Base-by-base conservation (phyloP, 2,888 invertebrate species). In the Leucophora obtusa region DNA sequence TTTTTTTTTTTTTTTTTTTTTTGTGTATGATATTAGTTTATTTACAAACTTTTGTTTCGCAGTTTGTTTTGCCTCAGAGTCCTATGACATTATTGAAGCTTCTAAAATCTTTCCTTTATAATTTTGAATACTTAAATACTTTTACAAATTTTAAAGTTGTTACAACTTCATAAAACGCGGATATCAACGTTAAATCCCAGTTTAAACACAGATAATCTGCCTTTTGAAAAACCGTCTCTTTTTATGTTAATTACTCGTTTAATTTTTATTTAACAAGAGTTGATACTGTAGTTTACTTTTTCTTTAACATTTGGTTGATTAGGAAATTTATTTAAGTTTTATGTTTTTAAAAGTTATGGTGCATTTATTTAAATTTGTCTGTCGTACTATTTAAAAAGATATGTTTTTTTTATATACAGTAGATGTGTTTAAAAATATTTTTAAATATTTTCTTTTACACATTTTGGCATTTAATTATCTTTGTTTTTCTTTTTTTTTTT, bases 401-500 rank as follows among this genome's bases (percentile, higher is more conserved):
- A 66, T 66, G 65, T 65, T 35, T 28, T 51, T 14, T 11, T 21
- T 56, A 60, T 60, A 18, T 66, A 66, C 66, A 66, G 17, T 56
- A 24, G 24, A 66, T 54, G 66, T 66, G 43, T 56, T 66, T 14
- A 43, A 28, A 43, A 51, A 59, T 68, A 72, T 63, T 38, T 58
- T 70, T 28, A n/a, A 33, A 7, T 33, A 47, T 47, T 53, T 53
- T 54, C 56, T 75, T 47, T 70, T 60, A 63, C 65, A 68, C 58
- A 21, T 56, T 74, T 68, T 73, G 62, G 65, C 62, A 76, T 59
- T 76, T n/a, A n/a, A n/a, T n/a, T n/a, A n/a, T n/a, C n/a, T n/a
- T n/a, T 75, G n/a, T 43, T 60, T 28, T 28, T 28, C 28, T 7
- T 21, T 4, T 21, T 21, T 21, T n/a, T 21, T 21, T 65, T 75